Percentiles rank a stretch among this genome's conserved stretches.
Evolutionary conservation across 1,140 invertebrate species (phyloP).

Genomic region (Orius insidiosus): DNA sequence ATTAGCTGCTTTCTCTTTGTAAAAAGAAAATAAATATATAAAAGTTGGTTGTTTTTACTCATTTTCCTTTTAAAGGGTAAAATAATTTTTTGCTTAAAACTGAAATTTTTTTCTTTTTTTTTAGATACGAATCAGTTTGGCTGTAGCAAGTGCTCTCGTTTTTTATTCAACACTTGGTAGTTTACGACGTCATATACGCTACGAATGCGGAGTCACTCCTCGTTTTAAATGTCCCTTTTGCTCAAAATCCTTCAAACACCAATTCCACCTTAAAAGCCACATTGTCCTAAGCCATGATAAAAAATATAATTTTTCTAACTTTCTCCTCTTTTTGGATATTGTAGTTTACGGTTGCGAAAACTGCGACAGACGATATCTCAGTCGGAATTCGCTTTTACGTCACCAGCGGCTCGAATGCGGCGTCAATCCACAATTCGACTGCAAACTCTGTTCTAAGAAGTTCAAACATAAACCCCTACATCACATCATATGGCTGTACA

Average conservation of each 20-base stretch:
- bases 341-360: neutral
- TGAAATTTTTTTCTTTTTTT: neutral
- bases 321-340: no score
- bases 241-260: constrained; percentile 25
- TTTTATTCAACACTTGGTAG: constrained; percentile 6
- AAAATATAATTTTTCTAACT: no score
- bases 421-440: constrained; percentile 27
- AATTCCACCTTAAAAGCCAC: constrained; percentile 26
- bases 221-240: constrained; percentile 23
- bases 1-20: no score
- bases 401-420: constrained; percentile 35
- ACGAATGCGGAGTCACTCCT: constrained; percentile 41
- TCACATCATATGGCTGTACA: no score
- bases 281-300: constrained; percentile 10
- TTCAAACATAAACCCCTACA: neutral
- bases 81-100: no score
- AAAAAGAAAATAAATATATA: no score
- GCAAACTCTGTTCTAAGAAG: constrained; percentile 26
- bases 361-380: constrained; percentile 24
- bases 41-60: no score
- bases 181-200: constrained; percentile 37
- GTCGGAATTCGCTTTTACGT: constrained; percentile 15
- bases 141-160: constrained; percentile 11
- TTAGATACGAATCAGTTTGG: neutral
- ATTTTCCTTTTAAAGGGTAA: no score